Evolutionary conservation across 2,797 vertebrate genomes (phyloP), one percentile per base, ranked within the genome.

Genomic region (Eidolon dupreanum): DNA sequence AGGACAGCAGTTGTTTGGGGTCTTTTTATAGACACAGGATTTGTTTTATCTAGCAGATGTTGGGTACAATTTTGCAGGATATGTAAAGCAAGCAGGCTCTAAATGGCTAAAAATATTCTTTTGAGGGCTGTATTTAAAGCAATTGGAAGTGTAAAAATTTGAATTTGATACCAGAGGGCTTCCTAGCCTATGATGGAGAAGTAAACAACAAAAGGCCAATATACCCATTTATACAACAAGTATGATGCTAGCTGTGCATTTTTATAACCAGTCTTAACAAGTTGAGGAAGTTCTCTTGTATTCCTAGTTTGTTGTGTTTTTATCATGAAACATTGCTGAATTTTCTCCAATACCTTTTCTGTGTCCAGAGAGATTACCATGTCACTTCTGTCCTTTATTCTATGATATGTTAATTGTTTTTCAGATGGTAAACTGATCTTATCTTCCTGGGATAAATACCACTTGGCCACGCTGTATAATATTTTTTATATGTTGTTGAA

Each of bases 1-100:
- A 78, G 41, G 65, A 36, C 43, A 93, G 49, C 6, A 68, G 28
- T 26, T 16, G 31, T 79, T 78, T 73, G 38, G n/a, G 17, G 16
- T 33, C 36, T 78, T 78, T 78, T n/a, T 65, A 46, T 83, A 93
- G 41, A 83, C 26, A 82, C 22, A 70, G 43, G 38, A 11, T 85
- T 94, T 90, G 22, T 66, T 92, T 95, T 78, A 79, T 79, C 36
- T 73, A 90, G 33, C 74, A 77, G 89, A 87, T 93, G 75, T 53
- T 68, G 46, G 36, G 55, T 84, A 63, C 49, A 97, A 66, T 90
- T 78, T 88, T 90, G 13, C 41, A 55, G 20, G 11, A 24, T 88
- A 83, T 79, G 55, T 51, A 88, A 95, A 79, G 51, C 31, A 77
- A 49, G 36, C 26, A 84, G 36, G 13, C 53, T 84, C 51, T 91